These are phyloP conservation scores for Argynnis bischoffii DNA, from an alignment of 2,888 invertebrate species.

Conservation along the genomic window DNA sequence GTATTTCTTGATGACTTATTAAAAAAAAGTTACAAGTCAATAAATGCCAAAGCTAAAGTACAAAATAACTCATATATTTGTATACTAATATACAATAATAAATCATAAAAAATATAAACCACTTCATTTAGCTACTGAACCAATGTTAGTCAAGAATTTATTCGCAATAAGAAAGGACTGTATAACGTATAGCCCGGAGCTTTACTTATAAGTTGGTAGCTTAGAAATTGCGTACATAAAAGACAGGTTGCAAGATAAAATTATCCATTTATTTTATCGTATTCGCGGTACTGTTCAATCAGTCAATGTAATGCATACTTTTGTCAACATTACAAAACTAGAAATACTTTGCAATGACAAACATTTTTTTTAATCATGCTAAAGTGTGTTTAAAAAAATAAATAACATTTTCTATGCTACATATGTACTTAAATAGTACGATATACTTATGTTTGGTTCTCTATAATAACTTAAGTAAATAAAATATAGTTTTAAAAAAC, in stretches of 20 bases:
- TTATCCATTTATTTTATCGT: constrained; percentile 15
- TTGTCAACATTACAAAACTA: constrained; percentile 1
- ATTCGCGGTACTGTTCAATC: constrained; percentile 46
- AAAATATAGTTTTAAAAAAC: too few relatives aligned
- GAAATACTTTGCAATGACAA: too few relatives aligned
- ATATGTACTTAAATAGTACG: too few relatives aligned
- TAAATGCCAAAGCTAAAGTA: too few relatives aligned
- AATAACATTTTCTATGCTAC: too few relatives aligned
- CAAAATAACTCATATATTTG: too few relatives aligned
- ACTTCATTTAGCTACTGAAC: constrained; percentile 53
- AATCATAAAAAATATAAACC: constrained; percentile 15
- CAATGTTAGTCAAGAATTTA: constrained; percentile 62
- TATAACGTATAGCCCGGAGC: constrained; percentile 63
- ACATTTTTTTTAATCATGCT: too few relatives aligned
- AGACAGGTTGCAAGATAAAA: constrained; percentile 13
- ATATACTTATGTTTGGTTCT: too few relatives aligned
- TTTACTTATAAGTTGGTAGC: constrained; percentile 65
- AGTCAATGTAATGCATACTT: constrained; percentile 49
- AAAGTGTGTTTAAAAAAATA: too few relatives aligned
- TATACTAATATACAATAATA: background rate
- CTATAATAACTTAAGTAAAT: too few relatives aligned
- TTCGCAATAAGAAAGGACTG: constrained; percentile 65
- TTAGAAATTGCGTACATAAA: constrained; percentile 24
- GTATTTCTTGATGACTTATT: too few relatives aligned
- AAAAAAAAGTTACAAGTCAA: too few relatives aligned